Evolutionary conservation across 2,888 invertebrate genomes (phyloP), one percentile per base, ranked within the genome.

Genomic region (Cheilosia scutellata): DNA sequence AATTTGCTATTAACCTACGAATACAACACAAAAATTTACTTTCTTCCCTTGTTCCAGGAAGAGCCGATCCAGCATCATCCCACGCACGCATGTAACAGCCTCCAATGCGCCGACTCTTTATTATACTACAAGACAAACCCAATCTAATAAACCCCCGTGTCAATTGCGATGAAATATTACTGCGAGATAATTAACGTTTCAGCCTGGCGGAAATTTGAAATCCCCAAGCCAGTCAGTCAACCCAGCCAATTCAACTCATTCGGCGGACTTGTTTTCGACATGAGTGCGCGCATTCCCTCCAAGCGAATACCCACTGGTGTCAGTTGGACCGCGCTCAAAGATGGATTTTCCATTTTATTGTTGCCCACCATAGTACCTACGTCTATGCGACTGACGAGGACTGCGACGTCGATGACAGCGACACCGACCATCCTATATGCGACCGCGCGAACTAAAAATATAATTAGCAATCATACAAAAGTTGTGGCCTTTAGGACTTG

Each of bases 111-210:
- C n/a, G 47, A 9, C 7, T 37, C 16, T 53, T 66, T 29, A 13
- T 27, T 9, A 4, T 44, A 62, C 37, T 40, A 58, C 37, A 31
- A 47, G 33, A 13, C 55, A 62, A 20, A 25, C 27, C 70, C 72
- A 83, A 71, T 78, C 79, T 72, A 72, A 79, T 65, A 72, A 79
- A 86, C 72, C 65, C 53, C 65, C 68, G 53, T 79, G 82, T 82
- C 86, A 77, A 82, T 76, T 86, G 62, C 63, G 68, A 82, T 82
- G 86, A 86, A 82, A 77, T 76, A 82, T 86, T 42, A 77, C 86
- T 58, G 44, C 51, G 40, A 82, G 72, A 77, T 82, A 82, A 86
- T 82, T 86, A 86, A 86, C 76, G 86, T 86, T 72, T 72, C 68
- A 76, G 66, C 70, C 49, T 71, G 55, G 37, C 31, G 40, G 37